Evolutionary conservation across 2,113 vertebrate genomes (phyloP).

Genomic region (Blennius ocellaris): DNA sequence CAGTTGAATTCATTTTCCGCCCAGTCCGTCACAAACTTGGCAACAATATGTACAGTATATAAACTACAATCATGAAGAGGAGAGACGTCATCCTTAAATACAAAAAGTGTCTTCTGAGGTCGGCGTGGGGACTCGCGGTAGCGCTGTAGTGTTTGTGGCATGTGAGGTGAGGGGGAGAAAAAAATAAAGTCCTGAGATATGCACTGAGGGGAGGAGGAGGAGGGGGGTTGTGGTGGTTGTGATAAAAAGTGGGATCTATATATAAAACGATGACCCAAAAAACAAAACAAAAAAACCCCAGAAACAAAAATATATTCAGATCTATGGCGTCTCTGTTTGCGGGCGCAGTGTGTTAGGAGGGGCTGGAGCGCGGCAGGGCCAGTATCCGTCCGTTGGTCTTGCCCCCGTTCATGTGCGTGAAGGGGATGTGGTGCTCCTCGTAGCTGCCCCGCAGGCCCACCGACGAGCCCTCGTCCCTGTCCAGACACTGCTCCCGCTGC

Average conservation of each 20-base stretch:
- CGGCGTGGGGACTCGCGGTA: slow-evolving; percentile 71
- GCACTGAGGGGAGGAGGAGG: slow-evolving; percentile 77
- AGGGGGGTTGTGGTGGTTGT: slow-evolving; percentile 36
- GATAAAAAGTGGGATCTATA: slow-evolving; percentile 76
- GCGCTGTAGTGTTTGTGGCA: slow-evolving; percentile 82
- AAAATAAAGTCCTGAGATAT: slow-evolving; percentile 91
- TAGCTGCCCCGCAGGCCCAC: slow-evolving; percentile 90
- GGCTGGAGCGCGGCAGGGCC: slow-evolving; percentile 89
- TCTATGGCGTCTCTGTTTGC: slow-evolving; percentile 52
- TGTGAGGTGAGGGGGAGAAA: slow-evolving; percentile 66
- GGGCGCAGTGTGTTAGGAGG: slow-evolving; percentile 86
- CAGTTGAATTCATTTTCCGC: slow-evolving; percentile 86
- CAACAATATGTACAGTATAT: slow-evolving; percentile 74
- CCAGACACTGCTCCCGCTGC: slow-evolving; percentile 86
- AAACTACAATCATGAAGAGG: slow-evolving; percentile 70
- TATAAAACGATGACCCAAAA: slow-evolving; percentile 73
- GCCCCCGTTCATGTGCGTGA: slow-evolving; percentile 97
- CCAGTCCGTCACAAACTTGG: slow-evolving; percentile 80
- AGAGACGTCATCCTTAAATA: slow-evolving; percentile 65
- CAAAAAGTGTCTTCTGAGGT: slow-evolving; percentile 68
- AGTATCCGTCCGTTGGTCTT: slow-evolving; percentile 94
- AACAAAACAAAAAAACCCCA: slow-evolving; percentile 34
- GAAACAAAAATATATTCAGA: slow-evolving; percentile 71
- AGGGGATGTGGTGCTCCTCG: slow-evolving; percentile 92
- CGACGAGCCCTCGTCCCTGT: slow-evolving; percentile 86